Evolutionary conservation across 2,888 invertebrate genomes (phyloP), one percentile per base, ranked within the genome.

Genomic region (Microchrysa polita): DNA sequence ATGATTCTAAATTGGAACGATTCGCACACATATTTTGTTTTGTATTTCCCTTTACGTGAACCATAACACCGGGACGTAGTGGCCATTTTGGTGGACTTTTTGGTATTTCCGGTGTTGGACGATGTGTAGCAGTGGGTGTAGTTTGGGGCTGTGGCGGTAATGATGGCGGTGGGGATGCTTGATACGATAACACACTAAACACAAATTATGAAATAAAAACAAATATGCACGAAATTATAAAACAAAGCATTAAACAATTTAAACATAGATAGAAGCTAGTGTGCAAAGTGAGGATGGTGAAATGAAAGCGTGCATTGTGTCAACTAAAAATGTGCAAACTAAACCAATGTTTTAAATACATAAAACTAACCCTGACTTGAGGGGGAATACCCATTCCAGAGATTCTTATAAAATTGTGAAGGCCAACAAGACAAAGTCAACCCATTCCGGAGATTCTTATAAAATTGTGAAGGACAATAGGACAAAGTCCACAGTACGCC

Each of bases 1-100:
- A 67, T 20, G 74, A 12, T 14, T 53, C 27, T 81, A 79, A 83
- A 83, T 48, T 86, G 27, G 74, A 74, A 27, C 84, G 82, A 79
- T 83, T 82, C 40, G 89, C 89, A 78, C 89, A 88, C 16, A 90
- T 81, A 79, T 92, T 92, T 83, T 93, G 92, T 83, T 92, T 90
- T 73, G 93, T 93, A 86, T 94, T 94, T 76, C 81, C 82, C 79
- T 83, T 84, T 23, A 95, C 92, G 82, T 95, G 95, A 65, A 95
- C 92, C 80, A 95, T 87, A 72, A 95, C 94, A 71, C 95, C 95
- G 1, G 95, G 95, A 81, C 93, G 92, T 75, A 95, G 85, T 9
- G 95, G 95, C 95, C 95, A 96, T 82, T 93, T 83, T 55, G 85
- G 85, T 73, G 85, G 85, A 74, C 84, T 84, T 79, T 84, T 85